Percentiles rank a stretch among this genome's conserved stretches.
phyloP scores from a whole-genome alignment of 2,797 vertebrate species.

The Gobio occitaniae region DNA sequence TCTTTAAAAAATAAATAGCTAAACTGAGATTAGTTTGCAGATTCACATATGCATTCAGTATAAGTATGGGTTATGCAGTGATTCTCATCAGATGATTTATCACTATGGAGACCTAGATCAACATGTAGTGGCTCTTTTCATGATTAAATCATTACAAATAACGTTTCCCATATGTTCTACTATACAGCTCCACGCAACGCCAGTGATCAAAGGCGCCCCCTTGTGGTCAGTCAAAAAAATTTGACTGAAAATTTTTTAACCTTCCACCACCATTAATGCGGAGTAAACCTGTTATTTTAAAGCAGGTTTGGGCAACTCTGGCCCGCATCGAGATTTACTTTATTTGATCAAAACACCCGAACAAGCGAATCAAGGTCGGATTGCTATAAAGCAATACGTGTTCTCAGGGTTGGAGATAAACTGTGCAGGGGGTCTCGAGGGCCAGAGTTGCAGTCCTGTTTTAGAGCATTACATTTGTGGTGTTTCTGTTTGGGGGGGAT shows the following conservation, averaged over 20 bases:
- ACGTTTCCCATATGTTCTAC: slow-evolving; percentile 28
- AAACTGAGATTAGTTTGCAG: neutral
- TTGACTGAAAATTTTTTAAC: neutral
- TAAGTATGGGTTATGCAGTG: neutral
- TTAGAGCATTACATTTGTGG: neutral
- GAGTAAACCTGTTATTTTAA: neutral
- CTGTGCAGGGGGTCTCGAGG: neutral
- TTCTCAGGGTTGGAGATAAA: neutral
- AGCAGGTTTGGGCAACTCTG: neutral
- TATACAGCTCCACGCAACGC: neutral
- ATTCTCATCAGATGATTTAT: slow-evolving; percentile 2
- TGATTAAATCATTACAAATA: slow-evolving; percentile 18
- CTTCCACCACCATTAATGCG: neutral
- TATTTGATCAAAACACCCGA: neutral
- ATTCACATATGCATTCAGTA: neutral
- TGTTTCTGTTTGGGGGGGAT: neutral
- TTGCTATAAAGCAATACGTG: neutral
- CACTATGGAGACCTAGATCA: neutral
- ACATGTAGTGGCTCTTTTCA: slow-evolving; percentile 4
- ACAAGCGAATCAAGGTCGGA: too few species aligned
- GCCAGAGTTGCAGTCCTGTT: neutral
- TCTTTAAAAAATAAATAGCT: neutral
- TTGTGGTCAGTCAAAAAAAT: slow-evolving; percentile 29
- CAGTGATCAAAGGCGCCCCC: slow-evolving; percentile 35
- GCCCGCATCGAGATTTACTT: neutral